Evolutionary conservation across 2,888 invertebrate species (phyloP).

Genomic region (Macrosoma leucophasiata): DNA sequence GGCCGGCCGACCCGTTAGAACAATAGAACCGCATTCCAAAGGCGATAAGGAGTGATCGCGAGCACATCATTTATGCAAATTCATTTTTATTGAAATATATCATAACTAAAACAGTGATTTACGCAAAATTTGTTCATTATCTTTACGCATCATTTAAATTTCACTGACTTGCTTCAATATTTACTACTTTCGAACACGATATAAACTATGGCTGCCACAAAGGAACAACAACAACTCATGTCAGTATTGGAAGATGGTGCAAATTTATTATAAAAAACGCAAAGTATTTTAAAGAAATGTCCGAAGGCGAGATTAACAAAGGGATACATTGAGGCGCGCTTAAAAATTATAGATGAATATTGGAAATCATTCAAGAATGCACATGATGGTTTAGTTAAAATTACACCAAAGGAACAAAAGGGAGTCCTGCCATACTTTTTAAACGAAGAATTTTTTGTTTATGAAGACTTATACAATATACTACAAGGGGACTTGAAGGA

Average conservation of each 20-base stretch:
- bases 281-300: conserved; percentile 6
- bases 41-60: too few species aligned
- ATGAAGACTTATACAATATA: conserved; percentile 2
- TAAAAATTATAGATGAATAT: conserved; percentile 5
- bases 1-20: too few species aligned
- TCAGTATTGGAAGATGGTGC: conserved; percentile 1
- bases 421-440: background rate
- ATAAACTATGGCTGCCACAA: too few species aligned
- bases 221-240: background rate
- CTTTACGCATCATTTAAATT: too few species aligned
- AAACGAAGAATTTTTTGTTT: conserved; percentile 5
- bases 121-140: too few species aligned
- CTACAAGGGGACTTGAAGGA: conserved; percentile 1
- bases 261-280: conserved; percentile 2
- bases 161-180: too few species aligned
- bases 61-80: too few species aligned
- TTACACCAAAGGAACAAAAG: background rate
- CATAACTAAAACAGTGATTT: too few species aligned
- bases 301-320: background rate
- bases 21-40: too few species aligned
- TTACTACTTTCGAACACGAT: too few species aligned
- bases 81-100: too few species aligned
- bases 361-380: conserved; percentile 4
- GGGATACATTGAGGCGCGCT: conserved; percentile 4
- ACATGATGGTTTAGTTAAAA: background rate